Percentiles rank a stretch among this genome's conserved stretches.
Evolutionary conservation across 2,113 vertebrate species (phyloP).

Genomic region (Phalacrocorax brasilianus): DNA sequence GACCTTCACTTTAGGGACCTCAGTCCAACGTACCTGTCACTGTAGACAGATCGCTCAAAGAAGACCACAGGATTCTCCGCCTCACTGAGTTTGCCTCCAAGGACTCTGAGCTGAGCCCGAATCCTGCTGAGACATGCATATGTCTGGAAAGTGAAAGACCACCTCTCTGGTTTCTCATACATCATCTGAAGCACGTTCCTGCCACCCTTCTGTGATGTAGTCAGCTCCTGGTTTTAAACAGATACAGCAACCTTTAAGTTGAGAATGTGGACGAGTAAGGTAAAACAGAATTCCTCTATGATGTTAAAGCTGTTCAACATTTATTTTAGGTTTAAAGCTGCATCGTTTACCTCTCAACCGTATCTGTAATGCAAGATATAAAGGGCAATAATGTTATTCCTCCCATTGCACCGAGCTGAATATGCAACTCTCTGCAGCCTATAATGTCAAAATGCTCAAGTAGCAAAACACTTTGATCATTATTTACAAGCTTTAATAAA

Average conservation of each 20-base stretch:
- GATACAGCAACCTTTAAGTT: neutral
- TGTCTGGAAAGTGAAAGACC: slow-evolving; percentile 94
- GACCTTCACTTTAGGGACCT: neutral
- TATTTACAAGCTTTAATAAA: neutral
- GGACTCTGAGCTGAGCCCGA: slow-evolving; percentile 81
- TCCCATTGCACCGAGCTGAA: fast-evolving
- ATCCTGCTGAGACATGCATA: slow-evolving; percentile 93
- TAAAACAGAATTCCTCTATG: neutral
- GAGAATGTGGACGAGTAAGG: neutral
- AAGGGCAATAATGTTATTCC: neutral
- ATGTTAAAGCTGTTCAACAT: neutral
- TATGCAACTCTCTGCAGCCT: too few species aligned
- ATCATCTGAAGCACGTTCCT: slow-evolving; percentile 92
- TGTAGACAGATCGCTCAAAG: slow-evolving; percentile 93
- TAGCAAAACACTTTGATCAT: too few species aligned
- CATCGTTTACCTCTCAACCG: neutral
- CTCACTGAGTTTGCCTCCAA: slow-evolving; percentile 76
- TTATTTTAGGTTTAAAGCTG: neutral
- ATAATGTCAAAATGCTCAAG: neutral
- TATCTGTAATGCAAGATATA: neutral
- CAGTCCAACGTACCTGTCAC: slow-evolving; percentile 83
- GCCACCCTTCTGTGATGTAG: slow-evolving; percentile 85
- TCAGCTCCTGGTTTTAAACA: slow-evolving; percentile 81
- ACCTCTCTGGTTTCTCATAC: slow-evolving; percentile 92
- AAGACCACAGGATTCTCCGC: slow-evolving; percentile 84